Evolutionary conservation across 2,113 vertebrate genomes (phyloP).

Genomic region (Pelusios castaneus): DNA sequence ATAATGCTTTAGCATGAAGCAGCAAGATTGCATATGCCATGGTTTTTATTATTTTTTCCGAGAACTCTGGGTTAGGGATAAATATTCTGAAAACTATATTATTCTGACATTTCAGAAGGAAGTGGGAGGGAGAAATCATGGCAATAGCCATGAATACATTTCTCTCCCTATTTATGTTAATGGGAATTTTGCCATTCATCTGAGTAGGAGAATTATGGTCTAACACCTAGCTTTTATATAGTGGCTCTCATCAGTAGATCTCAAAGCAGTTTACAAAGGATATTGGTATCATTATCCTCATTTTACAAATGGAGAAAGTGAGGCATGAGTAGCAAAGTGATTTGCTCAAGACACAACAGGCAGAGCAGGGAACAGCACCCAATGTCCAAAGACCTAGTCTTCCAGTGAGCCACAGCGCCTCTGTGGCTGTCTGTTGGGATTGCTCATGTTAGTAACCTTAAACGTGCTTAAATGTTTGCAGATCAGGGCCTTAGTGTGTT

Average conservation of each 20-base stretch:
- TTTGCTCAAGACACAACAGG: neutral
- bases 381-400: neutral
- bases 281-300: fast-evolving
- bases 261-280: neutral
- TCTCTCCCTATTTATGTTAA: neutral
- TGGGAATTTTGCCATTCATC: neutral
- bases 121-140: slow-evolving; percentile 48
- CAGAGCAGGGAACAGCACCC: neutral
- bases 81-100: slow-evolving; percentile 46
- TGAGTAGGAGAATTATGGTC: neutral
- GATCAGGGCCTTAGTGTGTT: neutral
- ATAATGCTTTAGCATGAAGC: slow-evolving; percentile 55
- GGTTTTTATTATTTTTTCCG: slow-evolving; percentile 58
- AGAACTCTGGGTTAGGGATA: slow-evolving; percentile 39
- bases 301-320: neutral
- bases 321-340: neutral
- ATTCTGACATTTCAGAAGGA: slow-evolving; percentile 63
- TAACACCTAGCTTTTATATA: fast-evolving
- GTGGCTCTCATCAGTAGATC: neutral
- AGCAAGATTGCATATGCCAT: slow-evolving; percentile 61
- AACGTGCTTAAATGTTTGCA: neutral
- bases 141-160: neutral
- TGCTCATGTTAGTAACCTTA: neutral
- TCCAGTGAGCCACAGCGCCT: neutral
- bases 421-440: neutral